Base-by-base conservation (phyloP, 1,140 invertebrate species). In the Pentalonia nigronervosa region DNA sequence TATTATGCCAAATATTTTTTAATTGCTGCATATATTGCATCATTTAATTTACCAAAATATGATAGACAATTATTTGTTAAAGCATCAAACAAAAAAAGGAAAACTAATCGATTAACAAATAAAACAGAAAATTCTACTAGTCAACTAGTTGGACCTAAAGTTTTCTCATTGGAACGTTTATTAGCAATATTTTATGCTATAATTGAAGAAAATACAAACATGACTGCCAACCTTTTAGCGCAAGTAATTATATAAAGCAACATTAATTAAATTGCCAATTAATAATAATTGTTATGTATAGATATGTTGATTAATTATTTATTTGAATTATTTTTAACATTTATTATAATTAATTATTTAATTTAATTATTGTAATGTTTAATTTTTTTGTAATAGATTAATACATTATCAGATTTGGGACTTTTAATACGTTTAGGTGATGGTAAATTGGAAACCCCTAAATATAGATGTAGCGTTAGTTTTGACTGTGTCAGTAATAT, bases 141-240 rank as follows among this genome's bases (percentile, higher is more conserved):
- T 83, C 91, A 94, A 91, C 47, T 94, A 34, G 48, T 94, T 36
- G 98, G 98, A 0, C 98, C 98, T 1, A 97, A 98, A 95, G 95
- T 96, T 1, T 99, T 99, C 95, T 96, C 96, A 3, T 95, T 99
- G 34, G 97, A 98, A 95, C 96, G 98, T 93, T 95, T 99, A 94
- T 95, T 99, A 90, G 98, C 98, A 7, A 99, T 99, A 94, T 99
- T 99, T 95, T 99, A 98, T 95, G 97, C 97, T 2, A 98, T 99
- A 94, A 95, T 98, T 30, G 97, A 98, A 88, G 97, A 98, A 88
- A 87, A 97, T 95, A 97, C 98, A 50, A 97, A 97, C 48, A 96
- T 98, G 30, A 98, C 98, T 94, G 98, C 98, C 94, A 97, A 97
- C 95, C 95, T 99, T 45, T 91, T 93, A 83, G 67, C 83, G 11